These are phyloP conservation scores for Notarius quadriscutis DNA, from an alignment of 2,113 vertebrate genomes.

Conservation along the genomic window DNA sequence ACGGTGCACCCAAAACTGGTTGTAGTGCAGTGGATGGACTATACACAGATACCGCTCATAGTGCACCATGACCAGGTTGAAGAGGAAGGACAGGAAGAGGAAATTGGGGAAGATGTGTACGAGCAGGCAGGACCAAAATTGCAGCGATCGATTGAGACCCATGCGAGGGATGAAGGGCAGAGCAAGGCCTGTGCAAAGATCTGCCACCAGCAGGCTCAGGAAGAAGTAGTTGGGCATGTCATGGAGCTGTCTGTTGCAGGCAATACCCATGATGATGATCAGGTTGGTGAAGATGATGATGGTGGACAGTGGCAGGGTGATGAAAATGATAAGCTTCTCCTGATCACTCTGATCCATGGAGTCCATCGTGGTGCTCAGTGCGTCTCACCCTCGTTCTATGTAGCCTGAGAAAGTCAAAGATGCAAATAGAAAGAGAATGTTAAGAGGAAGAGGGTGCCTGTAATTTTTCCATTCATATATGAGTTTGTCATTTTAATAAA, in stretches of 20 bases:
- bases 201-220: slow-evolving; percentile 83
- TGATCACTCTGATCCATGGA: not conserved
- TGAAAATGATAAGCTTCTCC: slow-evolving; percentile 63
- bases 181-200: slow-evolving; percentile 78
- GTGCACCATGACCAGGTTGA: slow-evolving; percentile 87
- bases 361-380: slow-evolving; percentile 35
- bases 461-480: not conserved
- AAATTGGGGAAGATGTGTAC: slow-evolving; percentile 83
- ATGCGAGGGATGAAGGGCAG: slow-evolving; percentile 78
- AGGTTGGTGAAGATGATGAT: slow-evolving; percentile 84
- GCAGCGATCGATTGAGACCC: slow-evolving; percentile 65
- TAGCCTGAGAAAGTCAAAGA: not conserved
- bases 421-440: not conserved
- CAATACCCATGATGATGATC: slow-evolving; percentile 81
- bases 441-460: no score
- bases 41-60: slow-evolving; percentile 82
- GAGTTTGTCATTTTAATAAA: not conserved
- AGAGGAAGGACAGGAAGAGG: slow-evolving; percentile 84
- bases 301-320: slow-evolving; percentile 76
- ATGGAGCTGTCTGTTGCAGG: slow-evolving; percentile 79
- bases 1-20: slow-evolving; percentile 73
- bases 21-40: slow-evolving; percentile 75
- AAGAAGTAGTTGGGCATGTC: slow-evolving; percentile 85
- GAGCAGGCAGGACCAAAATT: slow-evolving; percentile 74
- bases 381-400: not conserved